Base-by-base conservation (phyloP, 1,140 invertebrate species). In the Neodiprion lecontei region DNA sequence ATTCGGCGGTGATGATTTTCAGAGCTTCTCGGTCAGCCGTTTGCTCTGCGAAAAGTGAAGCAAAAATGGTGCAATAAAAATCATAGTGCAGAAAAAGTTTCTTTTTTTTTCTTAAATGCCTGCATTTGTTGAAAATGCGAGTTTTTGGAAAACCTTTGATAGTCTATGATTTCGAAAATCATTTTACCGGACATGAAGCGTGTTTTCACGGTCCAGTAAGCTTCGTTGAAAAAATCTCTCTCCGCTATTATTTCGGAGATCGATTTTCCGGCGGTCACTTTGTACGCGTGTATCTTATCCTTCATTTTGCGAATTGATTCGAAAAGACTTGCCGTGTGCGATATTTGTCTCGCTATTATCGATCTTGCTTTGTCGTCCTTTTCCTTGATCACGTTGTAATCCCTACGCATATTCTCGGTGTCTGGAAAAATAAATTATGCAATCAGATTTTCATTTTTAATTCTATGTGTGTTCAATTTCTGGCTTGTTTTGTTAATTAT, bases 291-390 rank as follows among this genome's bases (percentile, higher is more conserved):
- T 53, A 83, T 83, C 75, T 83, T 82, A 7, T 77, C 72, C 50
- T 78, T 79, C 23, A 84, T 72, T 69, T 79, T 80, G n/a, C 72
- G 72, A 69, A 83, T 85, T 8, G 75, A 73, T 12, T 85, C 80
- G 12, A 77, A 76, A 1, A 87, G 73, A 9, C 48, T 53, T 4
- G 76, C n/a, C 9, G 76, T 82, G 10, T 75, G 77, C 12, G 72
- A 47, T n/a, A 78, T 74, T 74, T 87, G 84, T 7, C 67, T 48
- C 1, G 49, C 48, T 68, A 87, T 88, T 1, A 81, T 75, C 72
- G 72, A 70, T 61, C 78, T 76, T 50, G 86, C 82, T 12, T 76
- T 70, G 0, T 80, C 74, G 72, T 87, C 82, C 67, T 84, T 86
- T n/a, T 66, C 74, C 65, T 79, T 81, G 8, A 85, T 74, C 0